Conservation (phyloP, 2,113 vertebrate genomes). For the Motacilla tschutschensis region DNA sequence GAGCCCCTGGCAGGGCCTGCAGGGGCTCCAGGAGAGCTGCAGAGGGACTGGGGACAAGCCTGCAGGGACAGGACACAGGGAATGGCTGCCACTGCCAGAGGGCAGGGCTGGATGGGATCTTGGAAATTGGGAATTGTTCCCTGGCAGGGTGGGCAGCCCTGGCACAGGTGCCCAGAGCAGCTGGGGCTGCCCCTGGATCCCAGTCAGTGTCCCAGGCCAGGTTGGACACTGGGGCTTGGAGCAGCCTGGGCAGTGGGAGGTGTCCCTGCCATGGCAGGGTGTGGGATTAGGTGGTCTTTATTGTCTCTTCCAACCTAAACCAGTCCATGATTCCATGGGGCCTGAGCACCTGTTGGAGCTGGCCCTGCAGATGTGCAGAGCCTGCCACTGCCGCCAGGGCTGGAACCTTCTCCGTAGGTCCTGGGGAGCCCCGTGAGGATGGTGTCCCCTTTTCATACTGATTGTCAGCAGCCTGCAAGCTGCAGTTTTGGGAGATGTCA, state of each 20-base stretch:
- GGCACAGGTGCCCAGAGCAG: neutral
- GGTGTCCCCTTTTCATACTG: neutral
- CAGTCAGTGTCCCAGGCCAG: neutral
- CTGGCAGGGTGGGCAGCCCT: rapidly evolving
- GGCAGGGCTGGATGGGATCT: rapidly evolving
- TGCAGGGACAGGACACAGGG: neutral
- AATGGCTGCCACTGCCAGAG: neutral
- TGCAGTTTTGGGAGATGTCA: neutral
- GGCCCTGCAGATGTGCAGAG: rapidly evolving
- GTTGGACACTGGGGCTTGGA: neutral
- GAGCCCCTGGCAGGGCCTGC: neutral
- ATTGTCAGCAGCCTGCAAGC: neutral
- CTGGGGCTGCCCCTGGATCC: neutral
- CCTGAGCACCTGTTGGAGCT: neutral
- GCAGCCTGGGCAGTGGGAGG: no score
- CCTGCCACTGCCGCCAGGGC: neutral
- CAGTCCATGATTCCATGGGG: neutral
- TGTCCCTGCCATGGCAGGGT: neutral
- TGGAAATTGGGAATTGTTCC: neutral
- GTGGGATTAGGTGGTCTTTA: neutral
- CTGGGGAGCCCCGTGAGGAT: neutral
- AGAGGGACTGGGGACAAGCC: neutral
- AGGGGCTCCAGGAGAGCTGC: neutral
- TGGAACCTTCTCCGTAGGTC: neutral
- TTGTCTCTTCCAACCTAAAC: neutral